phyloP scores from a whole-genome alignment of 2,113 vertebrate species.

The Oncorhynchus keta region DNA sequence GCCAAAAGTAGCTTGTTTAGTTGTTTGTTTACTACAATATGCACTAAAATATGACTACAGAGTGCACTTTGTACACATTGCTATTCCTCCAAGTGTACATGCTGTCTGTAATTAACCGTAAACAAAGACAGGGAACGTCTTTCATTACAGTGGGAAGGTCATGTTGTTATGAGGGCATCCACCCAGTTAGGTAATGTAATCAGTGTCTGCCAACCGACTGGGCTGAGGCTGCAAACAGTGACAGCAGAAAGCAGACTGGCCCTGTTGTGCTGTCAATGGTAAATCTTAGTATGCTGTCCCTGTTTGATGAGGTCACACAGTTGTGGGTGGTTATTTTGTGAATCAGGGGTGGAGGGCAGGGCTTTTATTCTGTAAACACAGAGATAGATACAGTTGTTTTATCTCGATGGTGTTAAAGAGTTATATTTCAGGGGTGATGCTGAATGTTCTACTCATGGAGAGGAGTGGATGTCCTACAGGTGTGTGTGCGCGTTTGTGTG shows the following conservation, averaged over 20 bases:
- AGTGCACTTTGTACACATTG: too few species aligned
- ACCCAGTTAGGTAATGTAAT: slow-evolving; percentile 44
- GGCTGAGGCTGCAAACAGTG: slow-evolving; percentile 35
- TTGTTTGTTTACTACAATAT: too few species aligned
- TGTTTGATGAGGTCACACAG: neutral
- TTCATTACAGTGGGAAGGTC: slow-evolving; percentile 34
- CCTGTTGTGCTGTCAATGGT: neutral
- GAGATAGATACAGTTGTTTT: too few species aligned
- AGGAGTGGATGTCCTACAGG: too few species aligned
- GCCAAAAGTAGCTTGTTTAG: too few species aligned
- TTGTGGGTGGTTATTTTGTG: neutral
- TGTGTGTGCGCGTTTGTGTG: too few species aligned
- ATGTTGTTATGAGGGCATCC: slow-evolving; percentile 53
- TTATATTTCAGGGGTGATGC: too few species aligned
- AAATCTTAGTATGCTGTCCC: neutral
- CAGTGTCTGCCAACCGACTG: slow-evolving; percentile 19
- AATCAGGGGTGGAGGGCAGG: too few species aligned
- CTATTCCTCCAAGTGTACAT: neutral
- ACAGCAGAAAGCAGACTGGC: slow-evolving; percentile 27
- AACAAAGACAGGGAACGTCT: slow-evolving; percentile 28
- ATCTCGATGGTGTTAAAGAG: too few species aligned
- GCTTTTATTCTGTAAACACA: too few species aligned
- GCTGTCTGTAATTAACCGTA: neutral
- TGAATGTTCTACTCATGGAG: too few species aligned
- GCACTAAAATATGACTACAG: too few species aligned